A percentile compares a stretch with the other conserved stretches of the same genome.
These are phyloP conservation scores for Steatornis caripensis DNA, from an alignment of 2,113 vertebrate genomes.

Conservation along the genomic window DNA sequence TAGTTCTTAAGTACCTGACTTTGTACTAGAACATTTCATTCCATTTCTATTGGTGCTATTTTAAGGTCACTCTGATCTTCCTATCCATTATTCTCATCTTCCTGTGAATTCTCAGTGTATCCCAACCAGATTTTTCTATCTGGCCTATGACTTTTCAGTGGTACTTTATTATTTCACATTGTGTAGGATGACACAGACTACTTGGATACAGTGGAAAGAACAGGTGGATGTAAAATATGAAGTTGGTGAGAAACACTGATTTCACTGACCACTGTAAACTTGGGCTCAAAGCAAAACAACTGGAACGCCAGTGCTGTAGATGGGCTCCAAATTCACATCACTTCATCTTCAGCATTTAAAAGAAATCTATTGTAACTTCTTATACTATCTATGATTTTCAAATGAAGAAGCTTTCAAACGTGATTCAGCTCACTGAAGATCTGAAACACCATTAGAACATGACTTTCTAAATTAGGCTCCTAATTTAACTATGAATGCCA, in stretches of 20 bases:
- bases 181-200: background rate
- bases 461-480: background rate
- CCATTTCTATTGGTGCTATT: constrained; percentile 13
- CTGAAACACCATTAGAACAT: background rate
- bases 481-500: background rate
- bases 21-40: constrained; percentile 29
- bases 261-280: background rate
- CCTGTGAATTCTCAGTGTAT: background rate
- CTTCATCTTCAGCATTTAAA: background rate
- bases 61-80: constrained; percentile 27
- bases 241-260: background rate
- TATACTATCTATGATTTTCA: background rate
- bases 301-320: background rate
- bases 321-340: background rate
- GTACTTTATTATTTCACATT: background rate
- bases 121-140: background rate
- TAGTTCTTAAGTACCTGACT: constrained; percentile 9
- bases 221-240: background rate
- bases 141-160: background rate
- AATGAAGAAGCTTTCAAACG: background rate
- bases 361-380: background rate
- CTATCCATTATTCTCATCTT: background rate
- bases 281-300: background rate
- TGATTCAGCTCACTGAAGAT: background rate
- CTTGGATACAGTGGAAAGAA: background rate